Base-by-base conservation (phyloP, 1,140 invertebrate species). In the Sycobia sp. region DNA sequence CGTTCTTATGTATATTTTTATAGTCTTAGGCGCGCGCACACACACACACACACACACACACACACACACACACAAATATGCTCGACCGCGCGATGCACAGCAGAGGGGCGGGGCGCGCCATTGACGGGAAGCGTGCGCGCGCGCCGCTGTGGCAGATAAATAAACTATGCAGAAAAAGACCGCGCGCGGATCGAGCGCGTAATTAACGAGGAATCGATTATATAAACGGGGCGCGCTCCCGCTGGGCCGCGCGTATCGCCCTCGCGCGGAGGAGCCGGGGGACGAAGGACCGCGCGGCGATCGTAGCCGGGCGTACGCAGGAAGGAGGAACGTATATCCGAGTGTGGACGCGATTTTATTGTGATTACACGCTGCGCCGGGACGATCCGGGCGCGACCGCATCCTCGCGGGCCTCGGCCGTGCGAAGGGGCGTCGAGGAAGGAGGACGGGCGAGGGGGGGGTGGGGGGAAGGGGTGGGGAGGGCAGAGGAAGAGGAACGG, bases 281-380 rank as follows among this genome's bases (percentile, higher is more conserved):
- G 10, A 3, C 2, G n/a, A 10, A 8, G 39, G 2, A n/a, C 5
- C 8, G 5, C 39, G 39, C 7, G 39, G n/a, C 16, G 39, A n/a
- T n/a, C n/a, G n/a, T n/a, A n/a, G n/a, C n/a, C n/a, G n/a, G n/a
- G n/a, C n/a, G n/a, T n/a, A n/a, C n/a, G n/a, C n/a, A n/a, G n/a
- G n/a, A n/a, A n/a, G n/a, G n/a, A n/a, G n/a, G n/a, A 20, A 47
- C 22, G 3, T 27, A 46, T n/a, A 14, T n/a, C 47, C 47, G 18
- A 25, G 51, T 54, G 36, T 54, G 36, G 38, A 54, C 51, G 39
- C 50, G 66, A 68, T 71, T 71, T 71, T 67, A 67, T 71, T 67
- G 62, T 55, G 62, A 69, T 70, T 71, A 69, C 61, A 66, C 65
- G 57, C 62, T 57, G 60, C 56, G n/a, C n/a, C n/a, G n/a, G 39